Conservation (phyloP, 30 jellyfish, hydroid and myxozoan genomes). For the Hydractinia echinata region DNA sequence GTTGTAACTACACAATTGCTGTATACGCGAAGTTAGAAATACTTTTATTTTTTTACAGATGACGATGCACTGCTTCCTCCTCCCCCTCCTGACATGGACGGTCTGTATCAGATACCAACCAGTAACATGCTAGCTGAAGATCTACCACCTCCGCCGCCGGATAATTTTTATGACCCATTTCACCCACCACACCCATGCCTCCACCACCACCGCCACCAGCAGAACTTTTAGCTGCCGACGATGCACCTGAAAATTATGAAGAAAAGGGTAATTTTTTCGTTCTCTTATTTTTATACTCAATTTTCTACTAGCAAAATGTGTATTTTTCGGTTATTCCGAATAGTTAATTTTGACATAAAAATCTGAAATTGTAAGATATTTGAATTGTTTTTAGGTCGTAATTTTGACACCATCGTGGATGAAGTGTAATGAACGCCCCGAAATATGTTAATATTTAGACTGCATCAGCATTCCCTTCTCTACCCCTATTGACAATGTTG, state of each 20-base stretch:
- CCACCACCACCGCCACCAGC: slow-evolving; percentile 20
- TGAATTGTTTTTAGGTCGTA: too few relatives aligned
- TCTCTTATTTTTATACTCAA: too few relatives aligned
- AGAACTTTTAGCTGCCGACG: not conserved
- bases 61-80: slow-evolving; percentile 43
- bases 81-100: slow-evolving; percentile 58
- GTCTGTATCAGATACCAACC: slow-evolving; percentile 24
- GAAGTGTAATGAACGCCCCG: too few relatives aligned
- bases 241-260: slow-evolving; percentile 25
- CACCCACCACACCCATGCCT: slow-evolving; percentile 55
- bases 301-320: too few relatives aligned
- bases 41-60: slow-evolving; percentile 4
- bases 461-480: too few relatives aligned
- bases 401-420: too few relatives aligned
- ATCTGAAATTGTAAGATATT: too few relatives aligned
- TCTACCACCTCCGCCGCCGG: slow-evolving; percentile 47
- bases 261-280: slow-evolving; percentile 17
- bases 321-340: too few relatives aligned
- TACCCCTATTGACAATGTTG: too few relatives aligned
- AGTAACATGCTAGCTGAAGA: slow-evolving; percentile 36
- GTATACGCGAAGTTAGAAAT: not conserved
- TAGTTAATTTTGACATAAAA: too few relatives aligned
- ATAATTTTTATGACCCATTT: slow-evolving; percentile 35
- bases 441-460: too few relatives aligned
- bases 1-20: too few relatives aligned